These are phyloP conservation scores for Diaphora mendica DNA, from an alignment of 2,888 invertebrate species.

Conservation along the genomic window DNA sequence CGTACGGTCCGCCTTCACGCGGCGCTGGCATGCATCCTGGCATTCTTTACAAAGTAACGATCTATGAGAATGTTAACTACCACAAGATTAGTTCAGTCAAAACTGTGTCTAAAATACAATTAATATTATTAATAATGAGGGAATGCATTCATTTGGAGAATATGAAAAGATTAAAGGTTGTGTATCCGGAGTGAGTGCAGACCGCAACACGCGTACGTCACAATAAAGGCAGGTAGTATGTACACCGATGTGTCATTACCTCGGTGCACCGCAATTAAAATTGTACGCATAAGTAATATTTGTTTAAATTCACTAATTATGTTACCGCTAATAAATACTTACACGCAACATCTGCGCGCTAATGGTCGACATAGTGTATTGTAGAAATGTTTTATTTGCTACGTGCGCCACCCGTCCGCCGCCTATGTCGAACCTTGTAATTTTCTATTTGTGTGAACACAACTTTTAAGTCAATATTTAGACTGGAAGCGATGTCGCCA, in stretches of 20 bases:
- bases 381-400: constrained; percentile 75
- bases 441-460: constrained; percentile 73
- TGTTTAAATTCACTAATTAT: constrained; percentile 84
- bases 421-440: constrained; percentile 62
- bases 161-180: constrained; percentile 42
- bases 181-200: constrained; percentile 55
- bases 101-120: constrained; percentile 38
- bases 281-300: constrained; percentile 81
- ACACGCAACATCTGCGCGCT: constrained; percentile 77
- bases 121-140: constrained; percentile 32
- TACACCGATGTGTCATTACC: constrained; percentile 68
- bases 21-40: constrained; percentile 39
- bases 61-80: constrained; percentile 49
- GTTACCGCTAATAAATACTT: constrained; percentile 81
- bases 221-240: constrained; percentile 51
- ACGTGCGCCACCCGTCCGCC: constrained; percentile 59
- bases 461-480: constrained; percentile 54
- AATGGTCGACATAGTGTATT: constrained; percentile 69
- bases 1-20: constrained; percentile 51
- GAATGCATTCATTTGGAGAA: constrained; percentile 20
- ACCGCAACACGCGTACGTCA: constrained; percentile 46
- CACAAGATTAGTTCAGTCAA: constrained; percentile 46
- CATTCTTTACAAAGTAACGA: constrained; percentile 48
- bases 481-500: constrained; percentile 38
- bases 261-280: constrained; percentile 74